These are phyloP conservation scores for Latrodectus elegans DNA, from an alignment of 2,888 invertebrate species.

Conservation along the genomic window DNA sequence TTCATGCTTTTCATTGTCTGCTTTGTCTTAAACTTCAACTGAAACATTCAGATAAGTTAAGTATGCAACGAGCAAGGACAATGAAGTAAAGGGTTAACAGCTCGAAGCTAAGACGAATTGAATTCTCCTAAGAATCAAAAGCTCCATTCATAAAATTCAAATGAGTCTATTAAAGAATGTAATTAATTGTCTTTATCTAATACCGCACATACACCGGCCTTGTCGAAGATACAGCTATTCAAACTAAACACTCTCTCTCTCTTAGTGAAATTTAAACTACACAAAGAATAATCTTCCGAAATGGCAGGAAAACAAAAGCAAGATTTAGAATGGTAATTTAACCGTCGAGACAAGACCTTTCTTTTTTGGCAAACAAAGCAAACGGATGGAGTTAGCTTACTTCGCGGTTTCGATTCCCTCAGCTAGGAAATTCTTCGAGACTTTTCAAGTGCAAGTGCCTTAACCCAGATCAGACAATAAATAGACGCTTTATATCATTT, in stretches of 20 bases:
- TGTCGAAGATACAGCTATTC: too few species aligned
- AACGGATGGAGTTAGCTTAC: neutral
- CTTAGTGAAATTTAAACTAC: neutral
- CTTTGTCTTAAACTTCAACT: too few species aligned
- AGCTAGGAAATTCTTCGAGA: neutral
- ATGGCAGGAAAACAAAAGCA: neutral
- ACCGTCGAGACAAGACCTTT: neutral
- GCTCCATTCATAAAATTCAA: neutral
- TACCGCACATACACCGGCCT: neutral
- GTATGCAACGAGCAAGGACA: too few species aligned
- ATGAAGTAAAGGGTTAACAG: too few species aligned
- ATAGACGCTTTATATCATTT: conserved; percentile 51
- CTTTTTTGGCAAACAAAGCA: neutral
- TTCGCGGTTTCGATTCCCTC: neutral
- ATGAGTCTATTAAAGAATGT: neutral
- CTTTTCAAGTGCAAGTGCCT: conserved; percentile 25
- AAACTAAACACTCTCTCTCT: too few species aligned
- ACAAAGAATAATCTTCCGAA: neutral
- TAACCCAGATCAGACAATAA: conserved; percentile 57
- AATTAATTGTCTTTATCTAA: neutral
- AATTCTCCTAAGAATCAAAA: too few species aligned
- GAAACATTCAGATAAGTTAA: too few species aligned
- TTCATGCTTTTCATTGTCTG: too few species aligned
- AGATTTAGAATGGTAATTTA: neutral
- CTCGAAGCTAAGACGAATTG: too few species aligned